Evolutionary conservation across 2,113 vertebrate genomes (phyloP).

Genomic region (Brachypteracias leptosomus): DNA sequence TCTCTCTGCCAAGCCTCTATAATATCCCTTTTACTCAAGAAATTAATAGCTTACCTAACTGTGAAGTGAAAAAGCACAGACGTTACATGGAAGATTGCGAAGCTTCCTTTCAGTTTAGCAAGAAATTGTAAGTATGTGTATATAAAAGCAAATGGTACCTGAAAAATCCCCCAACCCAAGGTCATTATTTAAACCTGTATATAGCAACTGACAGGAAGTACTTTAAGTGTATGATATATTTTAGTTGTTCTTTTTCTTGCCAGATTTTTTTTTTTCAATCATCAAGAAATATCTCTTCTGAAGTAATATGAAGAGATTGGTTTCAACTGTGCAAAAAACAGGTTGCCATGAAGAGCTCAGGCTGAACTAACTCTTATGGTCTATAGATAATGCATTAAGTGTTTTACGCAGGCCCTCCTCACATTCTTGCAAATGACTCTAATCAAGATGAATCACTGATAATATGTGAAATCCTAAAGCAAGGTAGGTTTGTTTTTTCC

Average conservation of each 20-base stretch:
- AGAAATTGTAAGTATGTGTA: background rate
- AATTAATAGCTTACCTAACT: slow-evolving; percentile 37
- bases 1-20: background rate
- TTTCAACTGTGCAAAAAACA: background rate
- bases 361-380: background rate
- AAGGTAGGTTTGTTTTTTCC: background rate
- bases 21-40: background rate
- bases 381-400: background rate
- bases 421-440: background rate
- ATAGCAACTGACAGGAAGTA: background rate
- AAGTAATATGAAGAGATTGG: background rate
- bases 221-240: background rate
- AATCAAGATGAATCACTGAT: background rate
- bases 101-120: background rate
- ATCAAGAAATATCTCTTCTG: background rate
- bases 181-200: background rate
- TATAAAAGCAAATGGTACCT: background rate
- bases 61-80: background rate
- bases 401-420: background rate
- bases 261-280: background rate
- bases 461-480: background rate
- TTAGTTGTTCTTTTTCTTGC: background rate
- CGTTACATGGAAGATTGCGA: background rate
- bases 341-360: background rate
- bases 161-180: background rate